phyloP scores from a whole-genome alignment of 2,113 vertebrate genomes.

The Spizaetus ornatus region DNA sequence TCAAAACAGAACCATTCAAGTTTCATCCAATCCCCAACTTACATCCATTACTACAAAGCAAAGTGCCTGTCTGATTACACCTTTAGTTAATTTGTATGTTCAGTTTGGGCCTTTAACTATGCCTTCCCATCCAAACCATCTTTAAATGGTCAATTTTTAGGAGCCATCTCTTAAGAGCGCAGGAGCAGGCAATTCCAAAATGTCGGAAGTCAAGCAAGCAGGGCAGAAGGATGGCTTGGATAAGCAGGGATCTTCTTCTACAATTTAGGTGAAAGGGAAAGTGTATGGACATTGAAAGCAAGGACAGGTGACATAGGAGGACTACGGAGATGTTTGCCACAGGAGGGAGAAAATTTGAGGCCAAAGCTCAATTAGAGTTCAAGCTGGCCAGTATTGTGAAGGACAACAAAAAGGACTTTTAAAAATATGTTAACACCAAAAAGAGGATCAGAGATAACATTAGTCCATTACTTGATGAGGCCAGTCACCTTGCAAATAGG shows the following conservation, averaged over 20 bases:
- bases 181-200: background rate
- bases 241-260: background rate
- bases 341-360: background rate
- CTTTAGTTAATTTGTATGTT: background rate
- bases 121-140: background rate
- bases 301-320: background rate
- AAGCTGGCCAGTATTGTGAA: background rate
- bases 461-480: background rate
- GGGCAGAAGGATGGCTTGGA: background rate
- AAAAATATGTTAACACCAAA: background rate
- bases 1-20: background rate
- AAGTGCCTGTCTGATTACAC: background rate
- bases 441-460: background rate
- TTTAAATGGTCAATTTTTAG: background rate
- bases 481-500: background rate
- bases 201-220: background rate
- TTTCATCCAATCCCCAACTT: background rate
- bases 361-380: background rate
- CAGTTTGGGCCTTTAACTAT: background rate
- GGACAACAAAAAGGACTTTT: background rate
- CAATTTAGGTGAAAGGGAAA: background rate
- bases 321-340: background rate
- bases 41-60: background rate
- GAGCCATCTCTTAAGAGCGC: background rate
- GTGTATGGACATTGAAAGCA: background rate